Conservation (phyloP, 2,888 invertebrate species). For the Unio pictorum region DNA sequence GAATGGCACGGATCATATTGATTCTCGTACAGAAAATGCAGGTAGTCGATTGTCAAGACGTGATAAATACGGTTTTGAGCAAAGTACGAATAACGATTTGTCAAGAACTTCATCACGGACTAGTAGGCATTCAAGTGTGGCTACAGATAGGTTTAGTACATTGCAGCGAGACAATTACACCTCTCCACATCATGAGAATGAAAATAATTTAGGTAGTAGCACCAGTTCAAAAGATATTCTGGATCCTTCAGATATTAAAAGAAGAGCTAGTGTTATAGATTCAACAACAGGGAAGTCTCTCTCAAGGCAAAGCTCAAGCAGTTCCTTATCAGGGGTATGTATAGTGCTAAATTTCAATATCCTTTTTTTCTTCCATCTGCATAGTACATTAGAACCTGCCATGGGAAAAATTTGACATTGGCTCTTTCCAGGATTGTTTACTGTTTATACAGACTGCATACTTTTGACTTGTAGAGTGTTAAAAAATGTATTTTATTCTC, state of each 20-base stretch:
- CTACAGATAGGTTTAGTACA: no score
- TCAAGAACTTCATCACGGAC: slow-evolving; percentile 26
- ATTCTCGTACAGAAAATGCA: slow-evolving; percentile 23
- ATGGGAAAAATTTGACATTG: no score
- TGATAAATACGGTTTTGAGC: slow-evolving; percentile 25
- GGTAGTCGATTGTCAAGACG: slow-evolving; percentile 27
- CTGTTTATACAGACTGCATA: no score
- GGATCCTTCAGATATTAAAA: neutral
- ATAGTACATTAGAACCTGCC: no score
- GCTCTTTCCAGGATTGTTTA: no score
- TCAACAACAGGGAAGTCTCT: slow-evolving; percentile 29
- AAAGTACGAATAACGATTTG: slow-evolving; percentile 19
- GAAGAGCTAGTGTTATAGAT: slow-evolving; percentile 18
- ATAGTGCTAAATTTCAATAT: no score
- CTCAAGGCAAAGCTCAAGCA: slow-evolving; percentile 47
- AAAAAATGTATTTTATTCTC: no score
- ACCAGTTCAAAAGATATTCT: slow-evolving; percentile 1
- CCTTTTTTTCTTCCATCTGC: no score
- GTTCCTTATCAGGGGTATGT: slow-evolving; percentile 46
- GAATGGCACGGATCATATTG: slow-evolving; percentile 24
- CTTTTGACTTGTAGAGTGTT: no score
- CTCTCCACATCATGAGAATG: no score
- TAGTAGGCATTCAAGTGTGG: slow-evolving; percentile 19
- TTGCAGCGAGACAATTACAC: no score
- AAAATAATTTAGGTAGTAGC: neutral